phyloP scores from a whole-genome alignment of 2,797 vertebrate genomes.

The Choloepus didactylus region DNA sequence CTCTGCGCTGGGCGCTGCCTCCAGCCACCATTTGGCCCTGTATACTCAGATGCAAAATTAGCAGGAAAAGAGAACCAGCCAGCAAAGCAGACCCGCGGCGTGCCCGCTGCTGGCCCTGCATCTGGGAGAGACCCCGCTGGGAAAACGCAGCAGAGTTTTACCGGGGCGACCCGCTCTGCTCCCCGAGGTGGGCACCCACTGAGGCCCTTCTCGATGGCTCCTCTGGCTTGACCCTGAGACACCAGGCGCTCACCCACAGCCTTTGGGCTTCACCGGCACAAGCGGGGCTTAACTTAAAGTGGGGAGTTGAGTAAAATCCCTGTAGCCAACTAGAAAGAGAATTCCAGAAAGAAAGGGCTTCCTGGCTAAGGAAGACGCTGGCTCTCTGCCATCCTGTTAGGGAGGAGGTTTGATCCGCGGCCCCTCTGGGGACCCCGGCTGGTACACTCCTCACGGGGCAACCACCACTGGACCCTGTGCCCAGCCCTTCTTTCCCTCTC shows the following conservation, averaged over 20 bases:
- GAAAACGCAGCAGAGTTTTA: too few species aligned
- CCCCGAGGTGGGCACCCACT: background rate
- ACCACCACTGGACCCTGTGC: background rate
- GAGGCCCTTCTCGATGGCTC: background rate
- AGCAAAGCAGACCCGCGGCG: background rate
- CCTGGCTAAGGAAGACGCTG: background rate
- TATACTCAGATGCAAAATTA: fast-evolving
- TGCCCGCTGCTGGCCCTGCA: background rate
- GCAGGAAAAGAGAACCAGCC: background rate
- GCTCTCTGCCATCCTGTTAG: background rate
- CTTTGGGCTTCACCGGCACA: background rate
- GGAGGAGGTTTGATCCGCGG: background rate
- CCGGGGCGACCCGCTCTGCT: too few species aligned
- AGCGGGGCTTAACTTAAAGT: background rate
- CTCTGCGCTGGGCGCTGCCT: background rate
- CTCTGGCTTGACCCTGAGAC: background rate
- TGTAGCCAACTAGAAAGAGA: background rate
- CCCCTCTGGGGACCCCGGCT: background rate
- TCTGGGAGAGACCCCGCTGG: too few species aligned
- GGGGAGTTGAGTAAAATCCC: background rate
- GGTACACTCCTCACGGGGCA: background rate
- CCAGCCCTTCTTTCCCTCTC: background rate
- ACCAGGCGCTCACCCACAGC: background rate
- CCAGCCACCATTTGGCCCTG: background rate
- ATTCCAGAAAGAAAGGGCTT: background rate